Base-by-base conservation (phyloP, 2,113 vertebrate species). In the Tor tambroides region DNA sequence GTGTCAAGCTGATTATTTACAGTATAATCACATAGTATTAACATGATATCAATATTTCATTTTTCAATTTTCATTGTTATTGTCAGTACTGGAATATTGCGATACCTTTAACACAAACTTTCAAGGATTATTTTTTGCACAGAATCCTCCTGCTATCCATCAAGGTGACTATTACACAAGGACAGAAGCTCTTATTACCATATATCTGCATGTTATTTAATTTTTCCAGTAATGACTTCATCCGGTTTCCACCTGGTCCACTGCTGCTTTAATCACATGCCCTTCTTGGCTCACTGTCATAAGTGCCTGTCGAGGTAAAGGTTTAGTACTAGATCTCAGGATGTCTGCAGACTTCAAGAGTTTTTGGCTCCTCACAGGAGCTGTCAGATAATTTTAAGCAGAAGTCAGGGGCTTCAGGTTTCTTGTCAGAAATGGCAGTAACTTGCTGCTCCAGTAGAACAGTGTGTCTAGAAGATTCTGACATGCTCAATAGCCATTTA, bases 91-190 rank as follows among this genome's bases (percentile, higher is more conserved):
- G 3, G 8, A 71, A 21, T 71, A 71, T 19, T 35, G 67, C 4
- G 14, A 71, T 19, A 71, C 8, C 17, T 19, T 56, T 32, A 35
- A 4, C 7, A 5, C 69, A 72, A 38, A 41, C 19, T 72, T 38
- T 35, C 4, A 23, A 12, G 21, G 19, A 23, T 38, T 71, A 4
- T 23, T 23, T 23, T 71, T 72, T 9, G 6, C 28, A 5, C 17
- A 51, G 10, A 78, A 32, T 10, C 28, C 43, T 77, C 43, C 26
- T 30, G 76, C 49, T 56, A 10, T 28, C 32, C 30, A 74, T 46
- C 85, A 88, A 91, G 89, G 89, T 91, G 89, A 90, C 90, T 90
- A 87, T 90, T 74, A 69, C 46, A 69, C 86, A 79, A 89, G 87
- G 90, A 43, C 82, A 78, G 83, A 78, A 87, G 76, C 15, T 86